phyloP scores from a whole-genome alignment of 1,140 invertebrate genomes.

The Cotesia glomerata region DNA sequence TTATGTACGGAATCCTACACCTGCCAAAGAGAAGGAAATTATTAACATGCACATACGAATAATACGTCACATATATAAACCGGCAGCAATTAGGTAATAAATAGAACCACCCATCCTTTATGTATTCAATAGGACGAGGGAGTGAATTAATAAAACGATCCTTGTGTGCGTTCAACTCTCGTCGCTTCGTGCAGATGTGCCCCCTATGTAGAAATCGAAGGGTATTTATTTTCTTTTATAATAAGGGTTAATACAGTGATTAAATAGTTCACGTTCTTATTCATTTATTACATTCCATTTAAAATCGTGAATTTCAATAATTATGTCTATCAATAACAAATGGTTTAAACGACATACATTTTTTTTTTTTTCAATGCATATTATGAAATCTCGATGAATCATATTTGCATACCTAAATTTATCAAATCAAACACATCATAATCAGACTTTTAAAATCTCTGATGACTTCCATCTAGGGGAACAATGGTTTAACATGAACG shows the following conservation, averaged over 20 bases:
- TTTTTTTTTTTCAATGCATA: too few relatives aligned
- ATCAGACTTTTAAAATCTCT: neutral
- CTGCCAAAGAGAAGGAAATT: conserved; percentile 2
- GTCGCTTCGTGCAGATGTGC: conserved; percentile 31
- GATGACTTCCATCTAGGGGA: neutral
- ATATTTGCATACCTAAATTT: neutral
- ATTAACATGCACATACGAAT: neutral
- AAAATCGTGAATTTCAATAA: conserved; percentile 8
- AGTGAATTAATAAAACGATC: conserved; percentile 37
- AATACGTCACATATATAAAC: neutral
- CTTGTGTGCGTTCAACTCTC: neutral
- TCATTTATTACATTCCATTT: conserved; percentile 29
- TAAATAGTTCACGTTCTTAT: conserved; percentile 17
- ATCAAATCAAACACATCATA: neutral
- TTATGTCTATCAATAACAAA: neutral
- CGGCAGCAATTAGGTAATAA: conserved; percentile 32
- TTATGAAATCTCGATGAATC: too few relatives aligned
- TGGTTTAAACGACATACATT: neutral
- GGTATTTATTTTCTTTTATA: conserved; percentile 30
- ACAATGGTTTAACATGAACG: conserved; percentile 14
- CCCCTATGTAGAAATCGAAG: neutral
- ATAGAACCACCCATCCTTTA: conserved; percentile 32
- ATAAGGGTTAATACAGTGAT: conserved; percentile 18
- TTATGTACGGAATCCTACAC: conserved; percentile 11
- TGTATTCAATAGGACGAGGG: neutral